Conservation (phyloP, 2,888 invertebrate genomes). For the Pyralis farinalis region DNA sequence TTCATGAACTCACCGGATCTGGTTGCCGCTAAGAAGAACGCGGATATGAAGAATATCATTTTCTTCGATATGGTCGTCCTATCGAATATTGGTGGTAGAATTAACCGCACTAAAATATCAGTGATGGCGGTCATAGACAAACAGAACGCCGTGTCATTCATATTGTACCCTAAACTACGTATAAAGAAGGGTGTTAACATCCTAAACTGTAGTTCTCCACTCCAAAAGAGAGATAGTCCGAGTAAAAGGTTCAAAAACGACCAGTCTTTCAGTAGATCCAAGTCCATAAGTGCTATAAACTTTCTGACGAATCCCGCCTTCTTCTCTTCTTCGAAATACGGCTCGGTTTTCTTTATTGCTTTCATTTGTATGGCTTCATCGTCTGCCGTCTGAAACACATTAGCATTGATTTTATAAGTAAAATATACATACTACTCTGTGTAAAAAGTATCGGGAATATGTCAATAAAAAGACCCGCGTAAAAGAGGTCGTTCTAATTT, state of each 20-base stretch:
- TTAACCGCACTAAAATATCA: slow-evolving; percentile 86
- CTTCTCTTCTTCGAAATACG: slow-evolving; percentile 33
- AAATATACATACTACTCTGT: neutral
- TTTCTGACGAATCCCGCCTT: slow-evolving; percentile 71
- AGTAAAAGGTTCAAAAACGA: slow-evolving; percentile 87
- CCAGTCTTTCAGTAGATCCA: slow-evolving; percentile 86
- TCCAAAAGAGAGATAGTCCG: slow-evolving; percentile 87
- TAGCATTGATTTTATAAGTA: slow-evolving; percentile 3
- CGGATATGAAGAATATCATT: slow-evolving; percentile 86
- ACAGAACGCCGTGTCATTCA: slow-evolving; percentile 86
- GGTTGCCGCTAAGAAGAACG: slow-evolving; percentile 85
- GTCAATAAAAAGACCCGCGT: too few relatives aligned
- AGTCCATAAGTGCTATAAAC: slow-evolving; percentile 85
- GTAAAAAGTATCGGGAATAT: too few relatives aligned
- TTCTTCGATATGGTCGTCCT: slow-evolving; percentile 84
- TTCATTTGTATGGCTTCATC: slow-evolving; percentile 75
- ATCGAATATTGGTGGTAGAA: slow-evolving; percentile 88
- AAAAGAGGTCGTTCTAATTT: too few relatives aligned
- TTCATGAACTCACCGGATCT: slow-evolving; percentile 89
- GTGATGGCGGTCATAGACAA: slow-evolving; percentile 88
- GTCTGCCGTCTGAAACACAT: slow-evolving; percentile 60
- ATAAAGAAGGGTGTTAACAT: slow-evolving; percentile 87
- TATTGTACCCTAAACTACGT: slow-evolving; percentile 82
- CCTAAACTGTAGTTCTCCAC: slow-evolving; percentile 88
- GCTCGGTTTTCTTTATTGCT: slow-evolving; percentile 58